phyloP scores from a whole-genome alignment of 1,140 invertebrate species.

The Manduca sexta region DNA sequence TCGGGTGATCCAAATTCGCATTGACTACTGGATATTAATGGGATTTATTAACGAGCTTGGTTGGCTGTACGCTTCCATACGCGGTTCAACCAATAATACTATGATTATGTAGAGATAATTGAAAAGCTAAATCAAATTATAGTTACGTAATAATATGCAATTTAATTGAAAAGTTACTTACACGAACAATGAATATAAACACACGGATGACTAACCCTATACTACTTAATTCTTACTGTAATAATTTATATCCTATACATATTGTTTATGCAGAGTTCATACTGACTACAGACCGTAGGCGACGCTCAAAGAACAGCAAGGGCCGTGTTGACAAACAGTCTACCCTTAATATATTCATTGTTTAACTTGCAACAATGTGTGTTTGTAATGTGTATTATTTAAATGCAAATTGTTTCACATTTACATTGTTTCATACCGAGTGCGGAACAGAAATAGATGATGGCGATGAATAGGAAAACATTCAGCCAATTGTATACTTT shows the following conservation, averaged over 20 bases:
- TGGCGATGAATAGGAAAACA: conserved; percentile 1
- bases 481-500: neutral
- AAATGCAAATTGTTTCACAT: conserved; percentile 30
- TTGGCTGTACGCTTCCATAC: no score
- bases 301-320: conserved; percentile 20
- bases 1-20: no score
- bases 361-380: conserved; percentile 46
- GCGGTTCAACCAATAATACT: no score
- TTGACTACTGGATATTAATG: no score
- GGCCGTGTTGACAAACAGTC: conserved; percentile 56
- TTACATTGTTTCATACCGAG: conserved; percentile 22
- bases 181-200: no score
- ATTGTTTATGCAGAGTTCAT: conserved; percentile 2
- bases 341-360: conserved; percentile 46
- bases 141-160: no score
- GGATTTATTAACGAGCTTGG: neutral
- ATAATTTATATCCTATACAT: no score
- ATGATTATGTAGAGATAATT: no score
- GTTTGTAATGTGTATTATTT: conserved; percentile 41
- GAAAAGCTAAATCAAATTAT: no score
- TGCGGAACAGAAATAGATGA: conserved; percentile 10
- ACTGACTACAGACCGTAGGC: neutral
- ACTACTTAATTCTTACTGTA: no score
- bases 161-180: no score
- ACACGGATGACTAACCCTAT: no score